Evolutionary conservation across 2,797 vertebrate genomes (phyloP).

Genomic region (Poecile montanus): DNA sequence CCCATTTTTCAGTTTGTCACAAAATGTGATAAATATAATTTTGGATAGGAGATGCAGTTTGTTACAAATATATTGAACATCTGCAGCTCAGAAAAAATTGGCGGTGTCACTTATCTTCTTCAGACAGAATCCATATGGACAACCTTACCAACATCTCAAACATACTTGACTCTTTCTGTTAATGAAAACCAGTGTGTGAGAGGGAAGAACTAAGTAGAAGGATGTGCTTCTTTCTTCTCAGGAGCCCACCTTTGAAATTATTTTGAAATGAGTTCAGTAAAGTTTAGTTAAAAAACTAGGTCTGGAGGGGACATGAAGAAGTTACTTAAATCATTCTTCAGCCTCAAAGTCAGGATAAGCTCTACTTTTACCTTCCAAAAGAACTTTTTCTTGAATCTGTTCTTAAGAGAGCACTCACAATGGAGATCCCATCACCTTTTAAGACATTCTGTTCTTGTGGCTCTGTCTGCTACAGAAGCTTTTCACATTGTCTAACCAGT

Average conservation of each 20-base stretch:
- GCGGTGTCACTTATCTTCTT: not conserved
- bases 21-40: conserved; percentile 42
- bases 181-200: not conserved
- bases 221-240: not conserved
- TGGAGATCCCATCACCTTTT: not conserved
- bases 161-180: not conserved
- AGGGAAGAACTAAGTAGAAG: not conserved
- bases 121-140: conserved; percentile 11
- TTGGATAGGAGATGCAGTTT: conserved; percentile 26
- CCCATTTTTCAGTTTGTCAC: conserved; percentile 30
- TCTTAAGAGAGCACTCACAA: not conserved
- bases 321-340: not conserved
- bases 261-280: not conserved
- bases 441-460: not conserved
- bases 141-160: not conserved
- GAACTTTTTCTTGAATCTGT: not conserved
- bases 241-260: not conserved
- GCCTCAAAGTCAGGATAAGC: not conserved
- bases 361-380: not conserved
- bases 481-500: not conserved
- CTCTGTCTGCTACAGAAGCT: not conserved
- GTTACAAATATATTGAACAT: conserved; percentile 49
- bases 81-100: conserved; percentile 48
- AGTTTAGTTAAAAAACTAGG: not conserved
- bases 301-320: not conserved